Percentiles rank a stretch among this genome's conserved stretches.
Evolutionary conservation across 2,797 vertebrate species (phyloP).

Genomic region (Anguilla megastoma): DNA sequence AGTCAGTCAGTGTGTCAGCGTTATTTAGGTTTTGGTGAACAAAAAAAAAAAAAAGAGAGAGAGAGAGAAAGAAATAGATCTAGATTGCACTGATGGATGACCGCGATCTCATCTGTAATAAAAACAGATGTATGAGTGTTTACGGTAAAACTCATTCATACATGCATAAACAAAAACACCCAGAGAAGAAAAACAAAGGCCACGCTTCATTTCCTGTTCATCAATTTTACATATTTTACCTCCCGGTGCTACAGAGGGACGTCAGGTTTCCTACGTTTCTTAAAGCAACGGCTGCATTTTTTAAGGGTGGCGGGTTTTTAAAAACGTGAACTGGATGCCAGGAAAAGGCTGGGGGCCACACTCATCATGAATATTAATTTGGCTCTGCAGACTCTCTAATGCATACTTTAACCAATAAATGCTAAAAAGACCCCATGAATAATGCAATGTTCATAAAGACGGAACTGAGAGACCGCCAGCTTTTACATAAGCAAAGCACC

Average conservation of each 20-base stretch:
- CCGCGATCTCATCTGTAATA: conserved; percentile 21
- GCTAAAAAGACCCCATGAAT: conserved; percentile 26
- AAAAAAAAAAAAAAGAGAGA: conserved; percentile 24
- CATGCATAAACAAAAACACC: neutral
- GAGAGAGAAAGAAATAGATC: conserved; percentile 24
- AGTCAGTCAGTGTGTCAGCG: neutral
- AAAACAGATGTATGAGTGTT: conserved; percentile 32
- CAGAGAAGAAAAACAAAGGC: conserved; percentile 55
- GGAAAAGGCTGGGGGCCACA: conserved; percentile 39
- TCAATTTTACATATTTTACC: conserved; percentile 62
- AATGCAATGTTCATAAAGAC: neutral
- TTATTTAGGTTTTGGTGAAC: conserved; percentile 6
- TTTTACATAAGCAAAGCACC: neutral
- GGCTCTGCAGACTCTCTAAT: conserved; percentile 30
- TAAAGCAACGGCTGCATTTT: conserved; percentile 35
- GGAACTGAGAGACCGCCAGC: conserved; percentile 3
- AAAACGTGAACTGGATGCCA: conserved; percentile 4
- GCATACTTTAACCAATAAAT: conserved; percentile 30
- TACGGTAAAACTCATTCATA: conserved; percentile 35
- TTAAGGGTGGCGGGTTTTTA: neutral
- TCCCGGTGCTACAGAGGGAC: conserved; percentile 46
- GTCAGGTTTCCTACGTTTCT: conserved; percentile 48
- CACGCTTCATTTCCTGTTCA: conserved; percentile 64
- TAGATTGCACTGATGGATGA: conserved; percentile 4
- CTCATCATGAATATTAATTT: conserved; percentile 37